phyloP scores from a whole-genome alignment of 2,113 vertebrate genomes.

The Gobiocypris rarus region DNA sequence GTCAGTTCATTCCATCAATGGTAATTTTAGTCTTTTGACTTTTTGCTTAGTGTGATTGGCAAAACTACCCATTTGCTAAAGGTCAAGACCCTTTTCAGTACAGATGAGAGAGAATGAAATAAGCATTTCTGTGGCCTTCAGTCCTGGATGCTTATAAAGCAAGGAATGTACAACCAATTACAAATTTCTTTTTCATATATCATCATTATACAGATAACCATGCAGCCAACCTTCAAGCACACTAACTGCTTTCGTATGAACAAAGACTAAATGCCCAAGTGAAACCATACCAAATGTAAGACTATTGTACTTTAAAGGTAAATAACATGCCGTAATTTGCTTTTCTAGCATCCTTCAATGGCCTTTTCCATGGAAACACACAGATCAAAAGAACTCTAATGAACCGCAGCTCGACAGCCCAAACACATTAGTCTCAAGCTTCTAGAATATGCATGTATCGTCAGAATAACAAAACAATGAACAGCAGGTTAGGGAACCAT shows the following conservation, averaged over 20 bases:
- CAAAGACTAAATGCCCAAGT: background rate
- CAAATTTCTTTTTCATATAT: background rate
- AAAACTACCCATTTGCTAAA: constrained; percentile 12
- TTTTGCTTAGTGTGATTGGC: background rate
- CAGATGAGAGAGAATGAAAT: background rate
- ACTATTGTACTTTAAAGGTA: background rate
- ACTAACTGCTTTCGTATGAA: background rate
- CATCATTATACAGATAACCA: background rate
- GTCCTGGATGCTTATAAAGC: background rate
- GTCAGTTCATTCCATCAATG: background rate
- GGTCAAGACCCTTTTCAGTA: background rate
- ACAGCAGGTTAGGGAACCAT: constrained; percentile 60
- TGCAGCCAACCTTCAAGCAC: background rate
- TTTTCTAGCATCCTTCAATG: constrained; percentile 10
- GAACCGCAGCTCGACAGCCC: constrained; percentile 42
- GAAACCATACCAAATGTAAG: background rate
- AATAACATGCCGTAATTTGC: background rate
- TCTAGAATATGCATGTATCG: constrained; percentile 45
- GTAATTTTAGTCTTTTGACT: background rate
- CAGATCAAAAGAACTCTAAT: constrained; percentile 43
- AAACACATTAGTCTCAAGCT: constrained; percentile 44
- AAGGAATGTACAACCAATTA: constrained; percentile 15
- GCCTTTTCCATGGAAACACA: constrained; percentile 30
- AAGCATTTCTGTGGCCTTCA: constrained; percentile 2
- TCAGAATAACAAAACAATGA: constrained; percentile 50